A percentile compares a stretch with the other conserved stretches of the same genome.
phyloP scores from a whole-genome alignment of 2,888 invertebrate species.

The Ceramica pisi region DNA sequence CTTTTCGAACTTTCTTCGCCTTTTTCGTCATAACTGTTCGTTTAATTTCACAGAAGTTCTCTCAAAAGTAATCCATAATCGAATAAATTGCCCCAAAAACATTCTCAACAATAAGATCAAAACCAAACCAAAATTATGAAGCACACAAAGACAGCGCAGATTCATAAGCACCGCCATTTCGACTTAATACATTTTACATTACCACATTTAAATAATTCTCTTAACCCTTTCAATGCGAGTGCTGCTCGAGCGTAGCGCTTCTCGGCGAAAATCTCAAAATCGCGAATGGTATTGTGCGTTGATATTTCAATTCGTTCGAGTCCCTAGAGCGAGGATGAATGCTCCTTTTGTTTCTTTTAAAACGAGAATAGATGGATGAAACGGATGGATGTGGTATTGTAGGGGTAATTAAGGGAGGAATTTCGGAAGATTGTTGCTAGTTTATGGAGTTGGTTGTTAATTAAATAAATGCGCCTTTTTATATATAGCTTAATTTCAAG shows the following conservation, averaged over 20 bases:
- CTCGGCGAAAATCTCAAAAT: conserved; percentile 74
- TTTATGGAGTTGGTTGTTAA: conserved; percentile 7
- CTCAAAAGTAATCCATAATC: background rate
- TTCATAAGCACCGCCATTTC: conserved; percentile 57
- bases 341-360: conserved; percentile 80
- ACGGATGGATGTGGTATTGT: conserved; percentile 71
- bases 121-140: conserved; percentile 32
- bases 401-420: conserved; percentile 26
- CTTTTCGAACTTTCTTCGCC: no score
- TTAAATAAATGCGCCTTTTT: background rate
- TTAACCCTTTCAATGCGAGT: conserved; percentile 70
- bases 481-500: no score
- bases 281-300: conserved; percentile 76
- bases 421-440: conserved; percentile 4
- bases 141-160: conserved; percentile 35
- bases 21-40: background rate
- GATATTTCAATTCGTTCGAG: conserved; percentile 82
- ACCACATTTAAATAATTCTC: conserved; percentile 72
- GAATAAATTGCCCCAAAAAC: background rate
- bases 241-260: conserved; percentile 62
- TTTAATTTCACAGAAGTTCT: background rate
- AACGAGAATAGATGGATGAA: conserved; percentile 61
- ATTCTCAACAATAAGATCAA: background rate
- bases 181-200: conserved; percentile 66
- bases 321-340: conserved; percentile 75